Percentiles rank a stretch among this genome's conserved stretches.
Evolutionary conservation across 2,888 invertebrate species (phyloP).

Genomic region (Polyommatus iphigenia): DNA sequence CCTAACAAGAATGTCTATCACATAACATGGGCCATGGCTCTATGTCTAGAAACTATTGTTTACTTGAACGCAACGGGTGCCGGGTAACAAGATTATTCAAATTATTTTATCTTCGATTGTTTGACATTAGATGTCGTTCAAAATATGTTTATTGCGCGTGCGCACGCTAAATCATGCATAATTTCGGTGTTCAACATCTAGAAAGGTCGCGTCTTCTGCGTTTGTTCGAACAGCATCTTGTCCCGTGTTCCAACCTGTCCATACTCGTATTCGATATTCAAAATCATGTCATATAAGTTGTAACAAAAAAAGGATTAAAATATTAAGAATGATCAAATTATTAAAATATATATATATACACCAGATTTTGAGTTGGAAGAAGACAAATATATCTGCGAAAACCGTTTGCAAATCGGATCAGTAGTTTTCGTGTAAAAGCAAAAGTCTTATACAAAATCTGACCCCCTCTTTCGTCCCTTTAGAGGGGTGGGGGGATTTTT

Average conservation of each 20-base stretch:
- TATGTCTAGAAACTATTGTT: too few species aligned
- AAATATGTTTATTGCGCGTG: neutral
- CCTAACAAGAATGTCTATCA: too few species aligned
- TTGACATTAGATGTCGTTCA: neutral
- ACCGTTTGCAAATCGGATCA: too few species aligned
- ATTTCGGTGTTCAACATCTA: neutral
- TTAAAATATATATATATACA: neutral
- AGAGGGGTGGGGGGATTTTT: too few species aligned
- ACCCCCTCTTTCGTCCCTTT: too few species aligned
- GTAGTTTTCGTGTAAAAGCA: too few species aligned
- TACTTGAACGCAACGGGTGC: too few species aligned
- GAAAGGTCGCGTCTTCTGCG: slow-evolving; percentile 8
- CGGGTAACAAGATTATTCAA: too few species aligned
- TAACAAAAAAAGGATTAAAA: neutral
- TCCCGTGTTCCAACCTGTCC: slow-evolving; percentile 21
- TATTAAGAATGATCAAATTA: neutral
- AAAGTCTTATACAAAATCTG: too few species aligned
- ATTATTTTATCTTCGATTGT: neutral
- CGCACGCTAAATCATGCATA: neutral
- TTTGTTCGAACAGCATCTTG: slow-evolving; percentile 2
- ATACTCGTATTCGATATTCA: neutral
- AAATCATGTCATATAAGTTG: neutral
- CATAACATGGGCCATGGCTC: too few species aligned
- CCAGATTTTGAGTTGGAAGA: too few species aligned
- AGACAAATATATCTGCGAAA: too few species aligned